Conservation (phyloP, 2,888 invertebrate species). For the Gastracanthus pulcherrimus region DNA sequence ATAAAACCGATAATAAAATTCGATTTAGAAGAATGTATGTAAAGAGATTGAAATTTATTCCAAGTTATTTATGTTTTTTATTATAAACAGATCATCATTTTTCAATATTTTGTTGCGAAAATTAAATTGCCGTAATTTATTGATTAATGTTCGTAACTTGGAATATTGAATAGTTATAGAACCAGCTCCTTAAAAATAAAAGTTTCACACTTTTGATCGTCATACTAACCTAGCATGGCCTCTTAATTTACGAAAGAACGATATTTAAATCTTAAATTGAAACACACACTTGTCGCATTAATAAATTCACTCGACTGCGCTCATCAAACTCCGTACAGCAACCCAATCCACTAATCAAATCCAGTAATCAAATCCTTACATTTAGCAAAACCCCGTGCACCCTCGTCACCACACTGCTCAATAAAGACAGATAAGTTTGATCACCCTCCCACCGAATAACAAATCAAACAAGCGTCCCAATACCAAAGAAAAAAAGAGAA, state of each 20-base stretch:
- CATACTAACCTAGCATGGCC: too few species aligned
- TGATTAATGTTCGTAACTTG: too few species aligned
- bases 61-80: too few species aligned
- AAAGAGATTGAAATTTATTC: too few species aligned
- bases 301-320: constrained; percentile 29
- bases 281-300: neutral
- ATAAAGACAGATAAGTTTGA: constrained; percentile 5
- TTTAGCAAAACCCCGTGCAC: neutral
- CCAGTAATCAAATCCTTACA: neutral
- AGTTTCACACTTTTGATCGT: too few species aligned
- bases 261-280: neutral
- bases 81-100: too few species aligned
- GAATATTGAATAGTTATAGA: too few species aligned
- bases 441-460: neutral
- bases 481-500: neutral
- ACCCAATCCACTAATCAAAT: constrained; percentile 7
- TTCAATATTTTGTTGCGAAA: too few species aligned
- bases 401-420: neutral
- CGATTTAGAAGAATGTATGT: too few species aligned
- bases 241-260: neutral
- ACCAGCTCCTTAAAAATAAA: too few species aligned
- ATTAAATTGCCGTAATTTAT: too few species aligned
- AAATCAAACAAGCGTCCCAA: constrained; percentile 1
- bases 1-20: too few species aligned
- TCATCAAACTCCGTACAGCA: constrained; percentile 20